A percentile compares a stretch with the other conserved stretches of the same genome.
Evolutionary conservation across 1,140 invertebrate species (phyloP).

Genomic region (Orussus abietinus): DNA sequence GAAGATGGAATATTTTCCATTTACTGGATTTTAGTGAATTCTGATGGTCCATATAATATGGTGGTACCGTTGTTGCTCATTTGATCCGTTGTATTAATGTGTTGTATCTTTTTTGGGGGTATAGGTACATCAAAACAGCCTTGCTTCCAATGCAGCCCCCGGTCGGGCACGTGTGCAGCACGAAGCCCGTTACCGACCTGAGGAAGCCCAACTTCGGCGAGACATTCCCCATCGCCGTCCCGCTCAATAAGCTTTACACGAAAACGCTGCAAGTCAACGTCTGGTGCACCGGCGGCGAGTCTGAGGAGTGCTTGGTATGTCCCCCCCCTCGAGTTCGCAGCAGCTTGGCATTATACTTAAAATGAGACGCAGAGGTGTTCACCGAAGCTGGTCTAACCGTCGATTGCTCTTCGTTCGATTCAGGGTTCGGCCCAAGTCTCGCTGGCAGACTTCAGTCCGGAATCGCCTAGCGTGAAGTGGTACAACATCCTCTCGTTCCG

Average conservation of each 20-base stretch:
- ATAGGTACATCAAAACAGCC: slow-evolving; percentile 78
- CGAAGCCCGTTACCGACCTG: slow-evolving; percentile 68
- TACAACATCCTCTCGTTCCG: slow-evolving; percentile 91
- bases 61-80: too few species aligned
- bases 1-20: too few species aligned
- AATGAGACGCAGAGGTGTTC: too few species aligned
- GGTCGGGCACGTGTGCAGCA: slow-evolving; percentile 63
- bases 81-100: slow-evolving; percentile 24
- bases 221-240: slow-evolving; percentile 71
- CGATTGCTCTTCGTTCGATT: too few species aligned
- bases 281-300: slow-evolving; percentile 64
- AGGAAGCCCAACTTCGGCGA: slow-evolving; percentile 78
- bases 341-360: not conserved
- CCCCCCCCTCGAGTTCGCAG: too few species aligned
- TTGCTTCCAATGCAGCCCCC: slow-evolving; percentile 67
- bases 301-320: slow-evolving; percentile 81
- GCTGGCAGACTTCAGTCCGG: slow-evolving; percentile 87
- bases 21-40: too few species aligned
- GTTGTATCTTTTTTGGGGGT: slow-evolving; percentile 29
- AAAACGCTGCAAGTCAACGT: slow-evolving; percentile 89
- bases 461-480: slow-evolving; percentile 80
- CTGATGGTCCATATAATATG: too few species aligned
- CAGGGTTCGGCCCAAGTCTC: slow-evolving; percentile 95
- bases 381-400: too few species aligned
- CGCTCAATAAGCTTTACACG: slow-evolving; percentile 69